A percentile compares a stretch with the other conserved stretches of the same genome.
Evolutionary conservation across 2,797 vertebrate species (phyloP).

Genomic region (Anguilla marmorata): DNA sequence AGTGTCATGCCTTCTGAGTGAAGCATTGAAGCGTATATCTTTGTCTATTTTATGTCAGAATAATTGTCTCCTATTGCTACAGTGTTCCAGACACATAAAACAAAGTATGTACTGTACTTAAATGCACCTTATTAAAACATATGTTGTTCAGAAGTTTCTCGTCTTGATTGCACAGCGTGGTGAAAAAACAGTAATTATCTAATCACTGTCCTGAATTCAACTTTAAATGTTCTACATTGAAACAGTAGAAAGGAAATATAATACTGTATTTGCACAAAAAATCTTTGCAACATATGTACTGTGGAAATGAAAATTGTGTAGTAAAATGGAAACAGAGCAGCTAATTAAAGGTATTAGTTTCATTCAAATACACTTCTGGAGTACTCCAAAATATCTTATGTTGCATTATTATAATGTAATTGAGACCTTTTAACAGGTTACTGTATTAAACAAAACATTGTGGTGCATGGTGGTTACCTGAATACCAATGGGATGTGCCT

Average conservation of each 20-base stretch:
- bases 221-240: background rate
- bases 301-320: background rate
- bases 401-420: background rate
- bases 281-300: background rate
- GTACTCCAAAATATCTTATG: background rate
- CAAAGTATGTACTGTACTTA: background rate
- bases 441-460: background rate
- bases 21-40: too few species aligned
- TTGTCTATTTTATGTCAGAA: background rate
- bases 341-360: background rate
- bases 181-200: background rate
- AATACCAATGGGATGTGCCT: background rate
- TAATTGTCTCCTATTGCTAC: background rate
- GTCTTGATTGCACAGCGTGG: background rate
- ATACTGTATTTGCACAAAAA: background rate
- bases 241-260: background rate
- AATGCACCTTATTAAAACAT: background rate
- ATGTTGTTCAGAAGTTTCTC: background rate
- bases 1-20: too few species aligned
- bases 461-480: background rate
- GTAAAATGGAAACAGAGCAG: background rate
- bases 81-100: background rate
- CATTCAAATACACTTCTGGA: background rate
- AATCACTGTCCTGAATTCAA: background rate
- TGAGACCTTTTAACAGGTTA: background rate